Conservation (phyloP, 1,140 invertebrate species). For the Bombyx mandarina region DNA sequence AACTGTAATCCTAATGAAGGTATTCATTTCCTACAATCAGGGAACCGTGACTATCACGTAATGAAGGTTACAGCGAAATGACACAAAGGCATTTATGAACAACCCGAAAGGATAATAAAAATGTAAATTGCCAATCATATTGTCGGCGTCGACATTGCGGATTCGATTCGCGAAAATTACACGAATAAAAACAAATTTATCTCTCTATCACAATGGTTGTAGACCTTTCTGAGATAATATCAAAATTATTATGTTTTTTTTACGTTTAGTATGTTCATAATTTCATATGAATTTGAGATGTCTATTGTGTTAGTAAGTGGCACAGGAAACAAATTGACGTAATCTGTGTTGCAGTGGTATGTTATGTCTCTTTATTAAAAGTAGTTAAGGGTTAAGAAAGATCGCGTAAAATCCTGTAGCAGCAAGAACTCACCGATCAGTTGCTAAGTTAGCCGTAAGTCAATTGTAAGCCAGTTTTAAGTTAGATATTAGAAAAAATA, state of each 20-base stretch:
- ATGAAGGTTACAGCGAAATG: slow-evolving; percentile 12
- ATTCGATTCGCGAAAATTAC: slow-evolving; percentile 10
- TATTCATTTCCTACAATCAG: background rate
- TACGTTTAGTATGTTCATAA: background rate
- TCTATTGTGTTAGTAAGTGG: no score
- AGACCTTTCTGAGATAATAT: background rate
- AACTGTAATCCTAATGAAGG: background rate
- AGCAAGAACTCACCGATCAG: no score
- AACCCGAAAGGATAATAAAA: slow-evolving; percentile 19
- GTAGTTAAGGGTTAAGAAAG: no score
- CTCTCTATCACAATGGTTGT: background rate
- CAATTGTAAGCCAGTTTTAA: no score
- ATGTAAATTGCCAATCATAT: slow-evolving; percentile 23
- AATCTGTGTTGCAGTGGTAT: no score
- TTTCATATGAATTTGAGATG: no score
- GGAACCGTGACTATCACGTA: background rate
- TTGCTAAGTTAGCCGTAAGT: no score
- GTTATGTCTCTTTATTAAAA: no score
- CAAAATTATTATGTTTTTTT: background rate
- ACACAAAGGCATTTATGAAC: slow-evolving; percentile 15
- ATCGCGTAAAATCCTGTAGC: no score
- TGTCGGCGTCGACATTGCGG: slow-evolving; percentile 10
- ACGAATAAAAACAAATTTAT: slow-evolving; percentile 8
- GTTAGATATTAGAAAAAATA: no score
- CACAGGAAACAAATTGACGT: no score